These are phyloP conservation scores for Haemorhous mexicanus DNA, from an alignment of 2,113 vertebrate genomes.

Conservation along the genomic window DNA sequence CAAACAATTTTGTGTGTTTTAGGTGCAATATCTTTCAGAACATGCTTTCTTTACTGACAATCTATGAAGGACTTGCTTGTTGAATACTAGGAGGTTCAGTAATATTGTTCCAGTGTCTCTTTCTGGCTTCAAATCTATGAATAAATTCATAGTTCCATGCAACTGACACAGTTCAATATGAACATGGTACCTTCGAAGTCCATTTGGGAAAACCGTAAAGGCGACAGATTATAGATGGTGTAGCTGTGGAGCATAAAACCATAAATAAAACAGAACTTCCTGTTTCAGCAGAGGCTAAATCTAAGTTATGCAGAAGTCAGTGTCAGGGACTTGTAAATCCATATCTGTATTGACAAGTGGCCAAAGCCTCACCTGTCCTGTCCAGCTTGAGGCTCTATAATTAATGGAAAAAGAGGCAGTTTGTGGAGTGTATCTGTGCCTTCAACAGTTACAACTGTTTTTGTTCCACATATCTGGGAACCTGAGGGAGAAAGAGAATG, in stretches of 20 bases:
- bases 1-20: background rate
- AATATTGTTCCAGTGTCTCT: background rate
- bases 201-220: background rate
- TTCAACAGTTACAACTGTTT: conserved; percentile 38
- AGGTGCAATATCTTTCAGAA: background rate
- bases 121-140: background rate
- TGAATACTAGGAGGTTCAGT: background rate
- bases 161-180: background rate
- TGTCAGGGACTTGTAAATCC: background rate
- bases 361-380: conserved; percentile 18
- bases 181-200: background rate
- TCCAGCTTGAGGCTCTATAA: background rate
- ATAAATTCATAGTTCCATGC: background rate
- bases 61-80: background rate
- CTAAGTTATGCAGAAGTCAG: background rate
- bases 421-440: background rate
- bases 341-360: background rate
- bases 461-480: conserved; percentile 24
- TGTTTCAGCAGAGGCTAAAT: background rate
- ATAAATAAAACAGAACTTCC: background rate
- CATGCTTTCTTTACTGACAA: background rate
- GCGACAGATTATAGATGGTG: background rate
- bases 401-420: conserved; percentile 48
- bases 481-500: background rate
- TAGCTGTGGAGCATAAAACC: background rate